phyloP scores from a whole-genome alignment of 2,797 vertebrate genomes.

The Pampus argenteus region DNA sequence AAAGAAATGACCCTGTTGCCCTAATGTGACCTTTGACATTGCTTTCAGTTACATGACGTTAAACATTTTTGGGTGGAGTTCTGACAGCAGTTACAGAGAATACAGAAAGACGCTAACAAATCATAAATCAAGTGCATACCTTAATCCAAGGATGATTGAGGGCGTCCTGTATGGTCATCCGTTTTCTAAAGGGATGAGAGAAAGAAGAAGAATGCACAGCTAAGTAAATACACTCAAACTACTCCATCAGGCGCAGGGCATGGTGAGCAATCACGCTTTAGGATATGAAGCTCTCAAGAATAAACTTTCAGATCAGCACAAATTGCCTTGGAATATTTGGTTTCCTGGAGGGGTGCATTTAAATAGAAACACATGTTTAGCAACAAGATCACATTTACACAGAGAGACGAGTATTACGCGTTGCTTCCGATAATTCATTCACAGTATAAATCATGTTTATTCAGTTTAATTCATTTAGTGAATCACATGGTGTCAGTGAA shows the following conservation, averaged over 20 bases:
- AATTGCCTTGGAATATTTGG: constrained; percentile 40
- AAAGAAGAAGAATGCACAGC: constrained; percentile 38
- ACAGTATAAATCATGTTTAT: constrained; percentile 19
- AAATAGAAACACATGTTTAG: constrained; percentile 52
- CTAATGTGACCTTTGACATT: background rate
- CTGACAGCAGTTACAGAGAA: constrained; percentile 12
- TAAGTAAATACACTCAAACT: constrained; percentile 45
- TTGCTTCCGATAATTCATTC: constrained; percentile 17
- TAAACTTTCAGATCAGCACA: background rate
- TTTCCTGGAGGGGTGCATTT: constrained; percentile 38
- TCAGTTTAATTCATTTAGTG: constrained; percentile 25
- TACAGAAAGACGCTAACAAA: constrained; percentile 60
- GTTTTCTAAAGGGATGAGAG: constrained; percentile 86
- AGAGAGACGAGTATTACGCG: constrained; percentile 7
- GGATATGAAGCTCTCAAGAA: constrained; percentile 27
- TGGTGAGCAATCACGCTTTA: background rate
- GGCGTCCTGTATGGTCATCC: constrained; percentile 92
- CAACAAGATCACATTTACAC: constrained; percentile 11
- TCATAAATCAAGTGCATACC: constrained; percentile 82
- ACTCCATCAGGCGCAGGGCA: constrained; percentile 10
- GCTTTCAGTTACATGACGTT: background rate
- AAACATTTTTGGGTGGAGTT: constrained; percentile 1
- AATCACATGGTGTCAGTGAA: constrained; percentile 2
- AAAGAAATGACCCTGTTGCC: constrained; percentile 6
- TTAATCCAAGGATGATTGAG: constrained; percentile 95